Conservation (phyloP, 2,113 vertebrate genomes). For the Nymphicus hollandicus region DNA sequence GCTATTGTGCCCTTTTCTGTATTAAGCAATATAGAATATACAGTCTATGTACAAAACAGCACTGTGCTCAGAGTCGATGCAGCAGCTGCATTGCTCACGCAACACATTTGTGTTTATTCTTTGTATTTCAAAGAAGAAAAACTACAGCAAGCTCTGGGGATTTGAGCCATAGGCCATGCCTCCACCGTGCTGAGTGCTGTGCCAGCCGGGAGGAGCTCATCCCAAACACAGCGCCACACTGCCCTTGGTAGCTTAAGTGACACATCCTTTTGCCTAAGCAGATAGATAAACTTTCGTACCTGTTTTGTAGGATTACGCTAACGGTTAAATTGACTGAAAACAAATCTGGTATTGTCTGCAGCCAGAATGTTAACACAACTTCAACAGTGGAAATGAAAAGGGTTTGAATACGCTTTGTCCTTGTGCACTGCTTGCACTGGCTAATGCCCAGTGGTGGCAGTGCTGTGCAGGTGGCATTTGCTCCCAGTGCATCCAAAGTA, state of each 20-base stretch:
- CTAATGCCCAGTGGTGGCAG: not conserved
- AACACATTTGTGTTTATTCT: not conserved
- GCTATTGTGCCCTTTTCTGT: slow-evolving; percentile 19
- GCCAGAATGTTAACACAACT: not conserved
- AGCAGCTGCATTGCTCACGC: not conserved
- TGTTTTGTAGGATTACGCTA: not conserved
- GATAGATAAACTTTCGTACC: not conserved
- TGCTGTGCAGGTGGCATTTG: not conserved
- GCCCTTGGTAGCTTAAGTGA: not conserved
- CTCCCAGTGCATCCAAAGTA: not conserved
- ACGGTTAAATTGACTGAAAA: not conserved
- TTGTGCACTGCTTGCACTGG: not conserved
- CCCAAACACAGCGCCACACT: not conserved
- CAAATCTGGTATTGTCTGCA: not conserved
- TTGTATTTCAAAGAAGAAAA: not conserved
- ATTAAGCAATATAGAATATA: slow-evolving; percentile 29
- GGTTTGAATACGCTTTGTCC: not conserved
- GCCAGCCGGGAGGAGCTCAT: not conserved
- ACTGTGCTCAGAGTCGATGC: rapidly evolving
- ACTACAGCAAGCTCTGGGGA: not conserved
- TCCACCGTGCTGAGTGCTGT: not conserved
- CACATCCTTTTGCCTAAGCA: not conserved
- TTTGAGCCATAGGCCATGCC: not conserved
- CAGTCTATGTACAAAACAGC: not conserved
- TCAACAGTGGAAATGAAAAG: not conserved